Percentiles rank a stretch among this genome's conserved stretches.
These are phyloP conservation scores for Cladopsammia gracilis DNA, from an alignment of 64 coral and sea anemone species.

Conservation along the genomic window DNA sequence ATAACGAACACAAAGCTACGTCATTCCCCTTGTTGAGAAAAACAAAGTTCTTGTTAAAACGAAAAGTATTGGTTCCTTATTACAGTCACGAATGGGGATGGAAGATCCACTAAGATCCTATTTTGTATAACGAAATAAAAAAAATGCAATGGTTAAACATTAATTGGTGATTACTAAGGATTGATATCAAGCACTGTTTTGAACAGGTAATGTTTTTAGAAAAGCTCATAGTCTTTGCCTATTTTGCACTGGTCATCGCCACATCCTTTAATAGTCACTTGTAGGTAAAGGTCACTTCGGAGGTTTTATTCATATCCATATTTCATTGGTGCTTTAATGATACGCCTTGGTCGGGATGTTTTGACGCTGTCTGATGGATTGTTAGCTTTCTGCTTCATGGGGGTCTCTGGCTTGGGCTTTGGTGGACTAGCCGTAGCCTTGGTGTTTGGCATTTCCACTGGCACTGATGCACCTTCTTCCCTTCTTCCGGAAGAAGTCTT, in stretches of 20 bases:
- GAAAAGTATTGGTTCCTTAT: background rate
- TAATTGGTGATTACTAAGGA: constrained; percentile 33
- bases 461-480: constrained; percentile 83
- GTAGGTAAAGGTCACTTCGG: too few relatives aligned
- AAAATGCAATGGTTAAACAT: too few relatives aligned
- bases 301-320: too few relatives aligned
- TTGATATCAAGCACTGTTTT: constrained; percentile 68
- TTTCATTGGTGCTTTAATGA: too few relatives aligned
- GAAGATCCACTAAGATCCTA: too few relatives aligned
- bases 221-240: too few relatives aligned
- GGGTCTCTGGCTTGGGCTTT: constrained; percentile 29
- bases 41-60: background rate
- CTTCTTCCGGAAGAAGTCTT: constrained; percentile 80
- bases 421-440: constrained; percentile 72
- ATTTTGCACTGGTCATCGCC: too few relatives aligned
- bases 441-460: constrained; percentile 79
- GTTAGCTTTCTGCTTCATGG: constrained; percentile 77
- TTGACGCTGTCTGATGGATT: constrained; percentile 81
- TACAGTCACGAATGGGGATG: too few relatives aligned
- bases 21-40: constrained; percentile 2
- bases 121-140: too few relatives aligned
- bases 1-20: background rate
- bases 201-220: background rate
- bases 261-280: too few relatives aligned
- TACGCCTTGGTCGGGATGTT: constrained; percentile 88